Base-by-base conservation (phyloP, 1,140 invertebrate genomes). In the Rhagoletis pomonella region DNA sequence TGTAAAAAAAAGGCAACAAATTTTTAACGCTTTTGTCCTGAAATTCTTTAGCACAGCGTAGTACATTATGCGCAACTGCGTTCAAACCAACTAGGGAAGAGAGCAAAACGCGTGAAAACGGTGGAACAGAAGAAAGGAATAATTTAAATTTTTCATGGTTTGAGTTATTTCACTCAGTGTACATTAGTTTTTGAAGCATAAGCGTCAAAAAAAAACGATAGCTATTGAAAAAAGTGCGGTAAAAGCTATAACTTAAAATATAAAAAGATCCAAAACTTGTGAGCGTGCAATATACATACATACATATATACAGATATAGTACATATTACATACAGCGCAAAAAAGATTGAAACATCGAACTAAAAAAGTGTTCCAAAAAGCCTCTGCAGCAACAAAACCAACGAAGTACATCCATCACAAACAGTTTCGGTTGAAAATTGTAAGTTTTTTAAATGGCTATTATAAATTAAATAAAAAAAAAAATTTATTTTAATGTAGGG, bases 261-360 rank as follows among this genome's bases (percentile, higher is more conserved):
- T 55, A 55, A 7, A 81, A 19, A 10, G 29, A 55, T 55, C 19
- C 5, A 81, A 81, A 10, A 81, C 17, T 19, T 7, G 73, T 19
- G 73, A 17, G 47, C 55, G 73, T 81, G 73, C 47, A 81, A 81
- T 81, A 81, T n/a, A n/a, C n/a, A n/a, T n/a, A n/a, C n/a, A n/a
- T n/a, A n/a, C n/a, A n/a, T n/a, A n/a, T n/a, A n/a, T n/a, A n/a
- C n/a, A n/a, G n/a, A n/a, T n/a, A n/a, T n/a, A n/a, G n/a, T n/a
- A n/a, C n/a, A n/a, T n/a, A n/a, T n/a, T n/a, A n/a, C 2, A 55
- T 19, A 19, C 17, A 29, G 17, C 44, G 50, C n/a, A 77, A 50
- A 55, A 81, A 81, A 9, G 64, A 17, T 81, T n/a, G 12, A 1
- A 17, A 39, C 29, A 42, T 2, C 39, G 42, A 3, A 3, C 42